A percentile compares a stretch with the other conserved stretches of the same genome.
phyloP scores from a whole-genome alignment of 2,888 invertebrate species.

The Arctia plantaginis region DNA sequence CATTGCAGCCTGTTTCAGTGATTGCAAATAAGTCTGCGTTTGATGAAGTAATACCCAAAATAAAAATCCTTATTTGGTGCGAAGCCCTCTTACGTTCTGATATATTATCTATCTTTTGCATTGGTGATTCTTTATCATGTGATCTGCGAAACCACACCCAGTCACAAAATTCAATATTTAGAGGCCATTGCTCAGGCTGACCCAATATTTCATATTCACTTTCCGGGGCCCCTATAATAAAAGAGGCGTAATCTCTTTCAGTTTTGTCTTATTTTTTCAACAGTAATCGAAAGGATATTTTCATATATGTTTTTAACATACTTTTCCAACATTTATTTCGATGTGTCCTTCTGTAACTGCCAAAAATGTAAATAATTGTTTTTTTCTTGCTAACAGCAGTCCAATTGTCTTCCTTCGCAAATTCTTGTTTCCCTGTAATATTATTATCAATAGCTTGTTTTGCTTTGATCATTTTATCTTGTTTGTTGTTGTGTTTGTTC shows the following conservation, averaged over 20 bases:
- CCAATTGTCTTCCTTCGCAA: too few relatives aligned
- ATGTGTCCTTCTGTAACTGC: neutral
- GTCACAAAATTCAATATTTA: conserved; percentile 15
- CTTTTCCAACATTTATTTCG: too few relatives aligned
- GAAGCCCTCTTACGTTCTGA: conserved; percentile 14
- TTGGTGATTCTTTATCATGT: neutral
- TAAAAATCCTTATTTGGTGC: conserved; percentile 5
- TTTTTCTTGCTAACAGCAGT: too few relatives aligned
- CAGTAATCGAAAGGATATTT: neutral
- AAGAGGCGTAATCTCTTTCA: neutral
- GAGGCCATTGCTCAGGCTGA: neutral
- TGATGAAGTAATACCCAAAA: too few relatives aligned
- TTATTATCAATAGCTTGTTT: too few relatives aligned
- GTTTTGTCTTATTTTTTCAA: conserved; percentile 12
- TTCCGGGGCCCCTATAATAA: conserved; percentile 14
- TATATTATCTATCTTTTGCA: conserved; percentile 1
- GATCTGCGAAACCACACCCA: conserved; percentile 19
- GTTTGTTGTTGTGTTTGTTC: neutral
- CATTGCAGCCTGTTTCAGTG: too few relatives aligned
- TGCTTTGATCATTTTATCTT: too few relatives aligned
- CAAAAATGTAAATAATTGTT: conserved; percentile 25
- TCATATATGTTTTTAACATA: too few relatives aligned
- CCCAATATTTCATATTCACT: neutral
- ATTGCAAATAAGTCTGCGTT: too few relatives aligned
- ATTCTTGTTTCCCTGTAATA: too few relatives aligned